Base-by-base conservation (phyloP, 2,113 vertebrate genomes). In the Tragelaphus imberbis region DNA sequence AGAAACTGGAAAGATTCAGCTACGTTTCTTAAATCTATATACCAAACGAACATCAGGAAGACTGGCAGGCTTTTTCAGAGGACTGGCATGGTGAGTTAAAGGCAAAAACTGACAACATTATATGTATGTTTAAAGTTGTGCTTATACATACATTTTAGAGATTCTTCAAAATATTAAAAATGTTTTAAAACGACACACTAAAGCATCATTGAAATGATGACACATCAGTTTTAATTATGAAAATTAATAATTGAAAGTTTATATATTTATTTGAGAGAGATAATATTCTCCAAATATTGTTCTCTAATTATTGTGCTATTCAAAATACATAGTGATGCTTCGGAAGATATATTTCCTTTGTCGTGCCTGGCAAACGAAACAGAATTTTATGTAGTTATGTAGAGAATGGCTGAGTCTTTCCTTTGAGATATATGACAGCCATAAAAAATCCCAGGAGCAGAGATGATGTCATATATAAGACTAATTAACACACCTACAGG, bases 401-500 rank as follows among this genome's bases (percentile, higher is more conserved):
- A 51, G 80, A 94, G 55, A 96, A 97, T 81, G 16, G 87, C 59
- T 88, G 85, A 84, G 58, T 87, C 77, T 91, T 96, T 97, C 80
- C 58, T 92, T 94, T 6, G 55, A 96, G 90, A 98, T 97, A 93
- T 87, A 96, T 82, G 88, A 92, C 27, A n/a, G 81, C 61, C 90
- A 98, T 97, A 98, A 98, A 97, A 93, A 93, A 96, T 65, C 96
- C 92, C 96, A 75, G 68, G 88, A 85, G 68, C 49, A 49, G 81
- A 98, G 90, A 96, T 93, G 97, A 97, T 97, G 94, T 97, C 88
- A 89, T 84, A 68, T n/a, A 51, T 82, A 98, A 98, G 94, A 95
- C 94, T 97, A 96, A 98, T 93, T 97, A 98, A 98, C 96, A 98
- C 90, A 96, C 87, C 96, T 94, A 59, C 27, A 55, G 92, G 81